Evolutionary conservation across 64 coral and sea anemone species (phyloP), one percentile per base, ranked within the genome.

Genomic region (Actinia equina): DNA sequence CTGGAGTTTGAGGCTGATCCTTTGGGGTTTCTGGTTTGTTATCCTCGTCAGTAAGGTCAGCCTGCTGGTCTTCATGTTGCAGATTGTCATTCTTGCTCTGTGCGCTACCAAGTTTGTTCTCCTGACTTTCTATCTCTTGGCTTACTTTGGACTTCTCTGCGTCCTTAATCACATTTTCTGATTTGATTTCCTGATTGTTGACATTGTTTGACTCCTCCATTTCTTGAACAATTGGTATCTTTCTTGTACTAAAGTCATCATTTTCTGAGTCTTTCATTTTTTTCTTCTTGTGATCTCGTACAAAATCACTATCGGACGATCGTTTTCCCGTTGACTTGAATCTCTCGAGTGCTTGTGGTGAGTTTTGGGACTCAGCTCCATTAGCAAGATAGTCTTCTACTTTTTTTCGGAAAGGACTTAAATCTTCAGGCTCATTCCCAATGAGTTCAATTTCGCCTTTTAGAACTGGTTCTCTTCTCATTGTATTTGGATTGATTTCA

Each of bases 401-500:
- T 12, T 10, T 74, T 74, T 30, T 14, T 1, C 69, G 69, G 26
- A 74, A 74, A 30, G 69, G 69, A 74, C 69, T 74, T 74, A 37
- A 37, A 37, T 74, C 23, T 12, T 37, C 30, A 37, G 30, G 30
- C 30, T 15, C 23, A 13, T 13, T 26, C 3, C 25, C 25, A 15
- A 74, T 14, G 10, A 13, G 26, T 0, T 11, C 2, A 30, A 74
- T 4, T 30, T 30, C 20, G n/a, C 69, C 69, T 25, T 74, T 41
- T 2, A 74, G 69, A 37, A 74, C 69, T 26, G 8, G 0, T 74
- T 37, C 11, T 41, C 27, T 30, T 74, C 25, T 74, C 26, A 16
- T 25, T 74, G 69, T 74, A 7, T 27, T 30, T 41, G 4, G 8
- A 65, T 89, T 59, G n/a, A 83, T 84, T 42, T 89, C 88, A 84